phyloP scores from a whole-genome alignment of 2,113 vertebrate species.

The Brachirus orientalis region DNA sequence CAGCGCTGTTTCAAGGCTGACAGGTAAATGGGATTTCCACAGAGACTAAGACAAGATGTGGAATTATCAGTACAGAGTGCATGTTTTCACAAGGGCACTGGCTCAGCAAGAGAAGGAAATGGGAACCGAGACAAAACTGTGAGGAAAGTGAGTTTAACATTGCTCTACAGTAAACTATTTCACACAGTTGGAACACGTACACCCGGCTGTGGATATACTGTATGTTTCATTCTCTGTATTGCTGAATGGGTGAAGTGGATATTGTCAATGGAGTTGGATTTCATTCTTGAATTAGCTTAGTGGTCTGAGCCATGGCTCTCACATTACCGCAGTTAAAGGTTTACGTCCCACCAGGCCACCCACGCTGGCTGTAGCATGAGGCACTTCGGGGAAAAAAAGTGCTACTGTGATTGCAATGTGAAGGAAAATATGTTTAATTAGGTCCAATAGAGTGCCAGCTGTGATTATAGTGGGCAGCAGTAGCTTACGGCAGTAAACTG shows the following conservation, averaged over 20 bases:
- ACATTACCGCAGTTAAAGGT: constrained; percentile 16
- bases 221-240: background rate
- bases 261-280: constrained; percentile 17
- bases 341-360: constrained; percentile 20
- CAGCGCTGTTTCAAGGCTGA: constrained; percentile 45
- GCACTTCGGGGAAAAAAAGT: constrained; percentile 20
- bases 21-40: constrained; percentile 67
- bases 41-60: constrained; percentile 37
- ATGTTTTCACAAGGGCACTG: constrained; percentile 15
- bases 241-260: constrained; percentile 12
- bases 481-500: too few species aligned
- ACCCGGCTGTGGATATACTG: background rate
- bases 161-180: constrained; percentile 15
- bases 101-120: constrained; percentile 32
- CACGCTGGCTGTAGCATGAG: constrained; percentile 5
- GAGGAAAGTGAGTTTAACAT: constrained; percentile 22
- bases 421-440: constrained; percentile 15
- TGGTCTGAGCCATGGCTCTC: background rate
- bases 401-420: constrained; percentile 20
- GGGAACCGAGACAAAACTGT: constrained; percentile 2
- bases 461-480: background rate
- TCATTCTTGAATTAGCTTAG: constrained; percentile 12
- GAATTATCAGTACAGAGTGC: constrained; percentile 41
- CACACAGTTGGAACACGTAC: background rate
- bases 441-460: constrained; percentile 23